Percentiles rank a stretch among this genome's conserved stretches.
Conservation (phyloP, 1,140 invertebrate species). For the Danaus plexippus region DNA sequence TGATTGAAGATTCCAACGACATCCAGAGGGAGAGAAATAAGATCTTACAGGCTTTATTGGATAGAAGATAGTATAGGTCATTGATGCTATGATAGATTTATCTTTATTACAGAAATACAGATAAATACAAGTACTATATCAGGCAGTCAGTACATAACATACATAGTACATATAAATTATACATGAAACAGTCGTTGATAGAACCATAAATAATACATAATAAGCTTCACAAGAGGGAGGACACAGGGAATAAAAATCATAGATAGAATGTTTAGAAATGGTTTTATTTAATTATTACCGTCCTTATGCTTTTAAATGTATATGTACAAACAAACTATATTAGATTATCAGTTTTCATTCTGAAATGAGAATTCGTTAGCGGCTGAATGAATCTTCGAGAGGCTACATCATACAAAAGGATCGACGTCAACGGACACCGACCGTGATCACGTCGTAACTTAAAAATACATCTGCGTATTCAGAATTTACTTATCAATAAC, state of each 20-base stretch:
- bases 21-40: conserved; percentile 61
- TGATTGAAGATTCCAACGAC: conserved; percentile 54
- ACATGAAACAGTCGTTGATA: too few relatives aligned
- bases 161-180: too few relatives aligned
- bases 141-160: not conserved
- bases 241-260: conserved; percentile 13
- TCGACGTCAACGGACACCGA: conserved; percentile 59
- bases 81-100: conserved; percentile 1
- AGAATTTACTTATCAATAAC: conserved; percentile 55
- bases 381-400: conserved; percentile 44
- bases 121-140: not conserved
- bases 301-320: conserved; percentile 67
- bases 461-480: conserved; percentile 50
- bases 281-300: conserved; percentile 60
- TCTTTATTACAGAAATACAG: not conserved
- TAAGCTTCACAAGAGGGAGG: not conserved
- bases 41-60: conserved; percentile 48
- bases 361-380: conserved; percentile 62
- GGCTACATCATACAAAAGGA: conserved; percentile 39
- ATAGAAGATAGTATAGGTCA: conserved; percentile 27
- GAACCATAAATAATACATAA: too few relatives aligned
- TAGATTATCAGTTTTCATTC: conserved; percentile 65
- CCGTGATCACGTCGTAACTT: conserved; percentile 64
- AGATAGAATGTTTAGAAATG: conserved; percentile 58
- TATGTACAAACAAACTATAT: conserved; percentile 70